Conservation (phyloP, 2,888 invertebrate species). For the Macroteleia sp. region DNA sequence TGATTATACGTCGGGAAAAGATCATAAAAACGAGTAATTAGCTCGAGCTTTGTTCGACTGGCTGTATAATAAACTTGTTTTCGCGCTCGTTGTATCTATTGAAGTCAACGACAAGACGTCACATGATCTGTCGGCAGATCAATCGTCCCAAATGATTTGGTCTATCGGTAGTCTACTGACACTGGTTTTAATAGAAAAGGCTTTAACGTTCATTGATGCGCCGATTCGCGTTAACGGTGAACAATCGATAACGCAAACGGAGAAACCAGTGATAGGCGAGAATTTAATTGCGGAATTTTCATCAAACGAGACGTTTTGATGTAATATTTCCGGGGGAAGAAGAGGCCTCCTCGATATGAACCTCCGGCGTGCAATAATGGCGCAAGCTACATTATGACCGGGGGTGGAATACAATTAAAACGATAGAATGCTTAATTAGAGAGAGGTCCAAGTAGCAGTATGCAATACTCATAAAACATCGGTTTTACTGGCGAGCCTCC, state of each 20-base stretch:
- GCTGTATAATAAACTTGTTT: conserved; percentile 61
- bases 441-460: conserved; percentile 71
- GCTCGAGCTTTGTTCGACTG: conserved; percentile 76
- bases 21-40: conserved; percentile 81
- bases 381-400: conserved; percentile 49
- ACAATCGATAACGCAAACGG: conserved; percentile 29
- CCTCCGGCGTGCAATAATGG: conserved; percentile 55
- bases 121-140: conserved; percentile 57
- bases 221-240: conserved; percentile 6
- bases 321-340: conserved; percentile 46
- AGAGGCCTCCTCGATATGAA: conserved; percentile 34
- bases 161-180: conserved; percentile 43
- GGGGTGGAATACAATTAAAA: conserved; percentile 74
- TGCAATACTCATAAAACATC: conserved; percentile 75
- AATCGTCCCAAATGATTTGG: conserved; percentile 49
- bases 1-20: conserved; percentile 80
- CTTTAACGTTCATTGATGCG: conserved; percentile 29
- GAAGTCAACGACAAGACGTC: conserved; percentile 36
- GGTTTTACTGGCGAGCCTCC: conserved; percentile 71
- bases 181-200: conserved; percentile 38
- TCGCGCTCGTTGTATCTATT: conserved; percentile 53
- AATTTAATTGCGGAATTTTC: conserved; percentile 58
- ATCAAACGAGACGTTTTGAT: conserved; percentile 52
- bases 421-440: conserved; percentile 79
- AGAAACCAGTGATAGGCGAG: conserved; percentile 26